Evolutionary conservation across 1,140 invertebrate genomes (phyloP), one percentile per base, ranked within the genome.

Genomic region (Halotydeus destructor): DNA sequence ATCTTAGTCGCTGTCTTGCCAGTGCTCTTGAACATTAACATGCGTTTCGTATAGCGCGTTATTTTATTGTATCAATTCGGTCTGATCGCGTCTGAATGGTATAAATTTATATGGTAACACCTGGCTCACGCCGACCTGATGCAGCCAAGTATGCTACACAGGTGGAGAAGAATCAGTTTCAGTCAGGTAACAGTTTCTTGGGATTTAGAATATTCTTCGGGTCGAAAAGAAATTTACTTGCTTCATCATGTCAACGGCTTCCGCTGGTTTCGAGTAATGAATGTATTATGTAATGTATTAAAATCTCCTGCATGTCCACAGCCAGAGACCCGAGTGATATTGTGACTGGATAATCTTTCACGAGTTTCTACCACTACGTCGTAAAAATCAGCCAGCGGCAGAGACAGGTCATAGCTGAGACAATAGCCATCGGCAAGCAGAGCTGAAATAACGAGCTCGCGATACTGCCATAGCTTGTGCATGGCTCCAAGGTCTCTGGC

Each of bases 401-500:
- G 56, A 0, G 86, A 91, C 1, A 98, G 69, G 57, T 98, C 91
- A 59, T 96, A 96, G 57, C 94, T 94, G 58, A 88, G 94, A 21
- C 78, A 74, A 60, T 89, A 91, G 3, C 86, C 86, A 53, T 84
- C 78, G 16, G 64, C 59, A 38, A 79, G 55, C n/a, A 83, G 60
- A 2, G 73, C 75, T 50, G n/a, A n/a, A n/a, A n/a, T n/a, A n/a
- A n/a, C n/a, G n/a, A n/a, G n/a, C n/a, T n/a, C n/a, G n/a, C n/a
- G n/a, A n/a, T n/a, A n/a, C n/a, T n/a, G n/a, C n/a, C n/a, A n/a
- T n/a, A n/a, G n/a, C n/a, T n/a, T n/a, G n/a, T n/a, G n/a, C n/a
- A n/a, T n/a, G n/a, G n/a, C n/a, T n/a, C n/a, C n/a, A n/a, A n/a
- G n/a, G n/a, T n/a, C n/a, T n/a, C n/a, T n/a, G n/a, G n/a, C n/a